phyloP scores from a whole-genome alignment of 2,113 vertebrate species.

The Parus major region DNA sequence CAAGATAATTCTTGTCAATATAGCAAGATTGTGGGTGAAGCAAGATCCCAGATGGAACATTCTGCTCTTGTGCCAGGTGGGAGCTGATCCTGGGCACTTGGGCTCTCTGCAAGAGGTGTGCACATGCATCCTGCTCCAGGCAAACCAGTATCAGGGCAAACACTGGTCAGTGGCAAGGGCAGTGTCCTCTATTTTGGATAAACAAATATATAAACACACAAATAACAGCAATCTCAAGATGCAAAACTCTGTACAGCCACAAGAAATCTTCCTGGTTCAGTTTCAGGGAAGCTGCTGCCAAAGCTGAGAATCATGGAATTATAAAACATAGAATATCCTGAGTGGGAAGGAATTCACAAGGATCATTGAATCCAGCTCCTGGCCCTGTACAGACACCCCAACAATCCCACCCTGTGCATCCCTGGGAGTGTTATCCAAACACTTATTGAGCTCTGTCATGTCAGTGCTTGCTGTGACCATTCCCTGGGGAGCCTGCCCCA shows the following conservation, averaged over 20 bases:
- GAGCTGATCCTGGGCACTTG: not conserved
- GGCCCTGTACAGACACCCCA: not conserved
- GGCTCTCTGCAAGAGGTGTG: not conserved
- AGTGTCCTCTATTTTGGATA: not conserved
- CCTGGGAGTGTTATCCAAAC: not conserved
- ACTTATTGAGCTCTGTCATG: not conserved
- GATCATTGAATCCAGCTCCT: not conserved
- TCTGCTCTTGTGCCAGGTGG: not conserved
- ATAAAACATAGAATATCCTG: not conserved
- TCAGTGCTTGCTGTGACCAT: not conserved
- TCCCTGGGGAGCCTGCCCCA: not conserved
- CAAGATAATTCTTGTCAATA: not conserved
- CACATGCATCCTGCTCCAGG: not conserved
- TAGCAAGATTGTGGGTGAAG: not conserved
- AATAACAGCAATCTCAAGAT: not conserved
- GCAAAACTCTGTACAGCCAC: not conserved
- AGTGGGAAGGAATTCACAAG: not conserved
- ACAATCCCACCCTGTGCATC: not conserved
- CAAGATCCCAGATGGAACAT: not conserved
- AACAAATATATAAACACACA: not conserved
- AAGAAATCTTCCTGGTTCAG: not conserved
- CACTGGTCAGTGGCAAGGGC: not conserved
- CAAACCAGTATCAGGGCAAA: not conserved
- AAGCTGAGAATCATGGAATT: not conserved
- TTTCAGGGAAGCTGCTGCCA: not conserved